These are phyloP conservation scores for Lophius americanus DNA, from an alignment of 2,797 vertebrate genomes.

Conservation along the genomic window DNA sequence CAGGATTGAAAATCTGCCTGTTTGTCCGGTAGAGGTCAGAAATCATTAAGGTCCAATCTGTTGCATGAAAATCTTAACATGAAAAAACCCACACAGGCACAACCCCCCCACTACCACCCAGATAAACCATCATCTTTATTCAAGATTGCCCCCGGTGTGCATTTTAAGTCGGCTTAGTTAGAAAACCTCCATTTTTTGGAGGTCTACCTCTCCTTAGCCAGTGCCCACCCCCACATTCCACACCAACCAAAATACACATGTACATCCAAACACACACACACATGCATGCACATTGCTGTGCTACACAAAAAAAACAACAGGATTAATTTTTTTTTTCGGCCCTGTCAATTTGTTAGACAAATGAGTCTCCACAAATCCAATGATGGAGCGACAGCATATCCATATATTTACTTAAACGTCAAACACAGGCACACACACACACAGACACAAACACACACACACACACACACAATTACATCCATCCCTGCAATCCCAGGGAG, in stretches of 20 bases:
- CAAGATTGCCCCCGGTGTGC: constrained; percentile 71
- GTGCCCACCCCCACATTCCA: constrained; percentile 20
- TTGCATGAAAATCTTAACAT: too few species aligned
- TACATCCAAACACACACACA: constrained; percentile 12
- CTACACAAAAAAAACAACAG: constrained; percentile 19
- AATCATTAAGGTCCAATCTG: constrained; percentile 58
- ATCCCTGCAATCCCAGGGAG: constrained; percentile 35
- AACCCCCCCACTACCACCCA: constrained; percentile 48
- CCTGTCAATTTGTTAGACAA: constrained; percentile 40
- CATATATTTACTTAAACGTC: constrained; percentile 11
- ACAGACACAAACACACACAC: constrained; percentile 17
- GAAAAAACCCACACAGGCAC: constrained; percentile 27
- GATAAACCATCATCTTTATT: constrained; percentile 80
- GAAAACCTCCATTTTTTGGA: constrained; percentile 52
- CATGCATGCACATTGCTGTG: constrained; percentile 9
- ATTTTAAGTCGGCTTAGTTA: constrained; percentile 73
- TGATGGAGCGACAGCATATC: constrained; percentile 26
- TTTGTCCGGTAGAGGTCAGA: constrained; percentile 70
- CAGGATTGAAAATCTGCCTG: constrained; percentile 59
- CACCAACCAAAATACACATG: constrained; percentile 16
- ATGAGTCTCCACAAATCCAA: constrained; percentile 42
- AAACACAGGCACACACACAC: constrained; percentile 15
- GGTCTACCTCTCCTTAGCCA: constrained; percentile 19
- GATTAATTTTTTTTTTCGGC: constrained; percentile 12
- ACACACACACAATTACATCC: constrained; percentile 10